Conservation (phyloP, 2,797 vertebrate species). For the Lemur catta region DNA sequence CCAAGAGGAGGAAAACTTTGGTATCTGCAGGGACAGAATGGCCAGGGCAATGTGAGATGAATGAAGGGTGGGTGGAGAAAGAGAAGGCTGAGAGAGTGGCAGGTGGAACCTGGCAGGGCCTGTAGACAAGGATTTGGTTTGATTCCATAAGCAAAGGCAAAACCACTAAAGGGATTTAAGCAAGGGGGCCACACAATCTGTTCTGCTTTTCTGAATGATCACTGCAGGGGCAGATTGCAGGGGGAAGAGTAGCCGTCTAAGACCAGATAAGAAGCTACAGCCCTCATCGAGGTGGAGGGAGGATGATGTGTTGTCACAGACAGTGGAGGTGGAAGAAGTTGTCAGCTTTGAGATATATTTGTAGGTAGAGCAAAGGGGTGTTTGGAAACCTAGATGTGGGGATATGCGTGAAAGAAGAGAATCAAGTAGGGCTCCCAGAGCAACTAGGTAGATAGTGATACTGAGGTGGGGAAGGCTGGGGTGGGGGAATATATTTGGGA, state of each 20-base stretch:
- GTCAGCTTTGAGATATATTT: not conserved
- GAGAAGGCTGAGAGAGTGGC: too few relatives aligned
- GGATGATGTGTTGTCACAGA: not conserved
- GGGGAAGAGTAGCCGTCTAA: not conserved
- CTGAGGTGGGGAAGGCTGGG: not conserved
- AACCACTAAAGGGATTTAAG: not conserved
- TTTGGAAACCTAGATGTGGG: not conserved
- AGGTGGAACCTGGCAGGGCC: fast-evolving
- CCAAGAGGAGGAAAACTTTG: not conserved
- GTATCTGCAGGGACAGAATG: not conserved
- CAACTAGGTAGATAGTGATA: not conserved
- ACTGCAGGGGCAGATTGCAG: not conserved
- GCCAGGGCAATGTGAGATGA: fast-evolving
- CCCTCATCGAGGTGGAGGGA: not conserved
- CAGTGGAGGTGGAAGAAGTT: not conserved
- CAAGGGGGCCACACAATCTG: not conserved
- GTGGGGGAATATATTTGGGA: not conserved
- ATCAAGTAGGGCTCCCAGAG: not conserved
- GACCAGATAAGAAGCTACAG: not conserved
- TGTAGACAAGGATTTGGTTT: not conserved
- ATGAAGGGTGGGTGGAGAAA: not conserved
- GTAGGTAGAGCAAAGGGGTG: not conserved
- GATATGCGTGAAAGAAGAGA: not conserved
- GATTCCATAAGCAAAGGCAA: not conserved
- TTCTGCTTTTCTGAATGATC: not conserved